phyloP scores from a whole-genome alignment of 2,113 vertebrate species.

The Ceratotherium simum region DNA sequence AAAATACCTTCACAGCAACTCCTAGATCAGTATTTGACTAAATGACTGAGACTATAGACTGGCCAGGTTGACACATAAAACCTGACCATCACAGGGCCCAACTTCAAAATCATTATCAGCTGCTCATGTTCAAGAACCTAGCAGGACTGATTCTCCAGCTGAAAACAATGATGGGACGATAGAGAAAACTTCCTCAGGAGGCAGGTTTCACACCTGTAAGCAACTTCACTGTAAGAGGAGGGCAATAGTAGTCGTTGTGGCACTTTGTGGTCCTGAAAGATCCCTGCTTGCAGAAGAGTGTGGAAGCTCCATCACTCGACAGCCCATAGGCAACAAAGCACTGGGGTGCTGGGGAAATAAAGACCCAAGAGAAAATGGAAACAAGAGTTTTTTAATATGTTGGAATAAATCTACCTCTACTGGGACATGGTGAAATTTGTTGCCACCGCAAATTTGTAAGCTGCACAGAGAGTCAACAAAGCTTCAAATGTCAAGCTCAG shows the following conservation, averaged over 20 bases:
- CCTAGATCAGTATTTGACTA: background rate
- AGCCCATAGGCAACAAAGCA: no score
- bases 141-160: background rate
- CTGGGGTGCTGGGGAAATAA: background rate
- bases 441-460: no score
- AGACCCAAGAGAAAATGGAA: background rate
- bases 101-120: background rate
- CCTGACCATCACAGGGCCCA: background rate
- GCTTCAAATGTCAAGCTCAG: no score
- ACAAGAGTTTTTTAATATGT: background rate
- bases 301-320: background rate
- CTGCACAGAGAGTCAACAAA: no score
- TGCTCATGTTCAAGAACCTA: no score
- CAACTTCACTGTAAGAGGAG: no score
- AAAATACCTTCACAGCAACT: no score
- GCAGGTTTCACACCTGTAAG: background rate
- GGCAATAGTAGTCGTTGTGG: no score
- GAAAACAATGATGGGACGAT: no score
- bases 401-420: background rate
- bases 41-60: background rate
- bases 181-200: background rate
- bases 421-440: background rate
- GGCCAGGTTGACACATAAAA: background rate
- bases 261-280: no score
- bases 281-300: background rate